Evolutionary conservation across 1,140 invertebrate species (phyloP).

Genomic region (Listronotus oregonensis): DNA sequence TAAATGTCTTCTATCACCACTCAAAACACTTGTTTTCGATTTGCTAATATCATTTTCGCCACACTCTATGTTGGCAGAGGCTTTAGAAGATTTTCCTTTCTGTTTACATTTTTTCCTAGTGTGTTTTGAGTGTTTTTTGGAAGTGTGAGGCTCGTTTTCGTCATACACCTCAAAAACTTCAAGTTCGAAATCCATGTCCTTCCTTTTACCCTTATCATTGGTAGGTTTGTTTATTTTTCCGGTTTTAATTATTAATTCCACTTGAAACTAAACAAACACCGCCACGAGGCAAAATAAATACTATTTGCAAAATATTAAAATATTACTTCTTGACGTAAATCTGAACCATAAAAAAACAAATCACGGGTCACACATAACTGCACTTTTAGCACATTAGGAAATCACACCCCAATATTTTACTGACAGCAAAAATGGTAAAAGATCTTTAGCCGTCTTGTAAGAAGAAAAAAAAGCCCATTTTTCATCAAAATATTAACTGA

Average conservation of each 20-base stretch:
- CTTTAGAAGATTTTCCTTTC: constrained; percentile 45
- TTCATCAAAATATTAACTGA: neutral
- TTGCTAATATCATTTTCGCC: constrained; percentile 47
- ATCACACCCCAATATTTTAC: neutral
- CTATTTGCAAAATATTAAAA: constrained; percentile 3
- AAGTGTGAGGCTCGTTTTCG: constrained; percentile 47
- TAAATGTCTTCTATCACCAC: constrained; percentile 56
- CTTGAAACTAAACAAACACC: neutral
- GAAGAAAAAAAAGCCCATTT: neutral
- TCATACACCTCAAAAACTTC: constrained; percentile 57
- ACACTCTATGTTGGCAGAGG: constrained; percentile 38
- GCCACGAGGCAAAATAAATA: neutral
- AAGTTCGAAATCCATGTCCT: constrained; percentile 55
- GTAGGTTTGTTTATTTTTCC: constrained; percentile 30
- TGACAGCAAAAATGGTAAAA: neutral
- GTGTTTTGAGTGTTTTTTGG: constrained; percentile 50
- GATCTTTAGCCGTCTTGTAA: neutral
- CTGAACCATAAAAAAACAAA: neutral
- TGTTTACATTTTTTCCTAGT: constrained; percentile 54
- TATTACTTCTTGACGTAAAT: constrained; percentile 6
- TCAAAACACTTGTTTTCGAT: constrained; percentile 50
- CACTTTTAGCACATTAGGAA: neutral
- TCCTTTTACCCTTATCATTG: constrained; percentile 28
- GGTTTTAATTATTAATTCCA: constrained; percentile 11
- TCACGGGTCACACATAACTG: neutral